phyloP scores from a whole-genome alignment of 2,888 invertebrate genomes.

The Schizaphis graminum region DNA sequence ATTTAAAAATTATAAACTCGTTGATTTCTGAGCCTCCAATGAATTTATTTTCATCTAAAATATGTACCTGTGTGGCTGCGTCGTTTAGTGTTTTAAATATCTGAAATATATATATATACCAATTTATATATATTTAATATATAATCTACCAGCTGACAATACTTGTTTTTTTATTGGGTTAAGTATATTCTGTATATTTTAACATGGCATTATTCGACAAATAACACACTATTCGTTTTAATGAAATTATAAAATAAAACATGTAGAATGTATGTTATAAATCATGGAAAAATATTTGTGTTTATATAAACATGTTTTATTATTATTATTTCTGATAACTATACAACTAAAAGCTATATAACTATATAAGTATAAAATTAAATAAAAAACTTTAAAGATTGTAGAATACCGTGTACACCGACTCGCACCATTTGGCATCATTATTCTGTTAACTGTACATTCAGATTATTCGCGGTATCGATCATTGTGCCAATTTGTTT shows the following conservation, averaged over 20 bases:
- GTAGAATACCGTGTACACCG: background rate
- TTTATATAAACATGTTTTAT: background rate
- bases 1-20: background rate
- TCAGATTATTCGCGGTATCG: conserved; percentile 27
- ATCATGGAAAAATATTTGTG: background rate
- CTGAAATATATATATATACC: background rate
- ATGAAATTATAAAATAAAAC: background rate
- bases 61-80: background rate
- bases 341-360: background rate
- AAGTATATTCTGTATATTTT: background rate
- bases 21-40: background rate
- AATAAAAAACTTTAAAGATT: background rate
- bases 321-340: background rate
- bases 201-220: background rate
- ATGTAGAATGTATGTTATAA: background rate
- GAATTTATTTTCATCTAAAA: background rate
- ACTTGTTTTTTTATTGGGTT: background rate
- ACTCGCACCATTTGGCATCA: conserved; percentile 55
- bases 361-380: background rate
- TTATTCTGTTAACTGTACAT: conserved; percentile 54
- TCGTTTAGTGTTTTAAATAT: background rate
- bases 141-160: background rate
- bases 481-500: conserved; percentile 22
- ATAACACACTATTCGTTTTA: background rate
- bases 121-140: background rate